These are phyloP conservation scores for Acyrthosiphon pisum DNA, from an alignment of 1,140 invertebrate species.

Conservation along the genomic window DNA sequence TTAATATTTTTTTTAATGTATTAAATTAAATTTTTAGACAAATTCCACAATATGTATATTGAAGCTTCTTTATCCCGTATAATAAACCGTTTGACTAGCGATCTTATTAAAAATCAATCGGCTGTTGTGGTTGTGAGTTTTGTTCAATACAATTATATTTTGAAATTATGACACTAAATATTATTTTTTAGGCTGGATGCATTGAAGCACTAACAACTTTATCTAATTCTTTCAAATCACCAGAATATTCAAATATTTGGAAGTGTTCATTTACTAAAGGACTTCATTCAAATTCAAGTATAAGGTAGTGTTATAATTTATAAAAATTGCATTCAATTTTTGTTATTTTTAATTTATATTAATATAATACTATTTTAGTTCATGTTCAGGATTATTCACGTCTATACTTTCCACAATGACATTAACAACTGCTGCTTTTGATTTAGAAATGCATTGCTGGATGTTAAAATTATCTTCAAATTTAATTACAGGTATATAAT, in stretches of 20 bases:
- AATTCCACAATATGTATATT: neutral
- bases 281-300: slow-evolving; percentile 40
- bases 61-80: slow-evolving; percentile 30
- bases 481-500: slow-evolving; percentile 58
- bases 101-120: slow-evolving; percentile 68
- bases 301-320: slow-evolving; percentile 44
- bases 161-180: neutral
- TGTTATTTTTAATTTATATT: neutral
- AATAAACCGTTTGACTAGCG: slow-evolving; percentile 60
- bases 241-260: slow-evolving; percentile 50
- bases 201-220: slow-evolving; percentile 47
- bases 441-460: slow-evolving; percentile 52
- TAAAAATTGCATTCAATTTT: neutral
- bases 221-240: slow-evolving; percentile 41
- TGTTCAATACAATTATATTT: neutral
- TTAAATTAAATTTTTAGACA: neutral
- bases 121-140: slow-evolving; percentile 34
- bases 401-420: slow-evolving; percentile 46
- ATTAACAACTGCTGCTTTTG: slow-evolving; percentile 52
- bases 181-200: slow-evolving; percentile 58
- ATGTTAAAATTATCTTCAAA: slow-evolving; percentile 55
- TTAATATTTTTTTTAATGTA: neutral
- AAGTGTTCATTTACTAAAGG: slow-evolving; percentile 15
- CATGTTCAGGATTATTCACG: slow-evolving; percentile 51
- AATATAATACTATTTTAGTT: slow-evolving; percentile 44